phyloP scores from a whole-genome alignment of 2,888 invertebrate species.

The Caenorhabditis sinica region DNA sequence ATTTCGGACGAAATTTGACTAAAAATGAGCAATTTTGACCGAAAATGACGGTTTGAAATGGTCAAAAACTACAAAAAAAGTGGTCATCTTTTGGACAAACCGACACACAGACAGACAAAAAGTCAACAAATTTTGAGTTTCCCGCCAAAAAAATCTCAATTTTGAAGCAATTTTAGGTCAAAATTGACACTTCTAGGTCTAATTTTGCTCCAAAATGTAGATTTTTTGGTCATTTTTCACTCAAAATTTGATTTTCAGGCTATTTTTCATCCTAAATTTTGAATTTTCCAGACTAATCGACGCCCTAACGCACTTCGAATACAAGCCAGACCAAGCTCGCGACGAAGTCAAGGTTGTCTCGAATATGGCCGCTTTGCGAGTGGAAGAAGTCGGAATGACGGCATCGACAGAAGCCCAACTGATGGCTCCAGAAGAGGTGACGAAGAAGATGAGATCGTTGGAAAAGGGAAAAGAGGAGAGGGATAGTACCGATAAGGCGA shows the following conservation, averaged over 20 bases:
- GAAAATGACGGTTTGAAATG: no score
- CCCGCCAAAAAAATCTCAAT: no score
- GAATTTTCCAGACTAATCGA: slow-evolving; percentile 88
- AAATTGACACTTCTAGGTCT: no score
- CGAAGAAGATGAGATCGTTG: slow-evolving; percentile 76
- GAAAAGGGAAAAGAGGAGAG: slow-evolving; percentile 88
- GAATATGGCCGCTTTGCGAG: slow-evolving; percentile 92
- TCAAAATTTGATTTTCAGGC: background rate
- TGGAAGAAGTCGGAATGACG: slow-evolving; percentile 97
- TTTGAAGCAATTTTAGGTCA: no score
- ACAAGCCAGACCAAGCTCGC: slow-evolving; percentile 87
- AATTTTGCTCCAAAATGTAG: no score
- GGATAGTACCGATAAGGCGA: slow-evolving; percentile 91
- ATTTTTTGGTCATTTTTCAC: no score
- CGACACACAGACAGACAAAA: no score
- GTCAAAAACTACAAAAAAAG: no score
- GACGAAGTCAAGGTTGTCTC: slow-evolving; percentile 94
- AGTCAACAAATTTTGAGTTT: no score
- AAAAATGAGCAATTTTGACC: background rate
- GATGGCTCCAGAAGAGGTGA: slow-evolving; percentile 80
- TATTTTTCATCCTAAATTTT: background rate
- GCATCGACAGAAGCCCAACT: slow-evolving; percentile 84
- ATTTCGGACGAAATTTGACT: background rate
- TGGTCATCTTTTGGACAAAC: no score
- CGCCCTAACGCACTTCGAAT: slow-evolving; percentile 95